Evolutionary conservation across 2,888 invertebrate genomes (phyloP), one percentile per base, ranked within the genome.

Genomic region (Idaea aversata): DNA sequence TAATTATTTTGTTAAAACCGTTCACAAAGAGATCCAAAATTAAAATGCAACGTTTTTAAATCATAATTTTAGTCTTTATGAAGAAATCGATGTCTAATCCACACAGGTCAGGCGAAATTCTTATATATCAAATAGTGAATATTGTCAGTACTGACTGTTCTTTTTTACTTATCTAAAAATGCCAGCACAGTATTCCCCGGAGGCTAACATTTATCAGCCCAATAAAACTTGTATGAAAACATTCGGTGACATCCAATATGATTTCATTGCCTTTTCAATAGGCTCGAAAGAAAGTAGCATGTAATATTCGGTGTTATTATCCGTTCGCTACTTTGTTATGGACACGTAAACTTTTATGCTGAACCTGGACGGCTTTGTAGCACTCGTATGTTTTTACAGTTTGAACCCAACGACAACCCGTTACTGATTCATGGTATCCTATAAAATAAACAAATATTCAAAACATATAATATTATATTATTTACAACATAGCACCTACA

Each of bases 191-290:
- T 79, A 75, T 75, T 83, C 87, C 88, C 90, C 72, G 69, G 80
- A 77, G 88, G 85, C 82, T 80, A 78, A 84, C 88, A 88, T 87
- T 91, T 89, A 90, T 88, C 88, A 87, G 86, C 81, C 80, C 85
- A 87, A 90, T 90, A 88, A 90, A 90, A 90, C 85, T 87, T 84
- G 81, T 78, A 88, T 87, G 87, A 87, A 87, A 86, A 88, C 88
- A 89, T 88, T 88, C 82, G 84, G 83, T 82, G 87, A 86, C 88
- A 85, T 88, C 85, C 87, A 88, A 88, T 89, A 88, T 85, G 85
- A 88, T 88, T 87, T 87, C 88, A 87, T 86, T 79, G 85, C 82
- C 80, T 77, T 82, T 80, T 80, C 79, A 78, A 83, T 81, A 81
- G 82, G 79, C 79, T 78, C 81, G 75, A 71, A 78, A 83, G 75